A percentile compares a stretch with the other conserved stretches of the same genome.
Conservation (phyloP, 2,888 invertebrate species). For the Mythimna vitellina region DNA sequence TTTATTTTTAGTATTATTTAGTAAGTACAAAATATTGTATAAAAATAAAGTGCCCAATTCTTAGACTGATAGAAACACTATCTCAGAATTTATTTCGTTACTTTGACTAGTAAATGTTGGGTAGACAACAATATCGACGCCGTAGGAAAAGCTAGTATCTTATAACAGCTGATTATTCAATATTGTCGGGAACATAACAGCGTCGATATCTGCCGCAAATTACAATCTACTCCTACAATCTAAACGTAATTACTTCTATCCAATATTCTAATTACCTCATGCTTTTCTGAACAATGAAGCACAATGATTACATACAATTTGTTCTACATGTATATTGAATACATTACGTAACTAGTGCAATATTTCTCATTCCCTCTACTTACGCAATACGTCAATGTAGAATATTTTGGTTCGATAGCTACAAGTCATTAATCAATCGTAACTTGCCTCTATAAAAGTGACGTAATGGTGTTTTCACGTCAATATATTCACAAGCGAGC, state of each 20-base stretch:
- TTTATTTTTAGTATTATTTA: no score
- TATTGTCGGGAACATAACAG: conserved; percentile 9
- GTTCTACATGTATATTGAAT: conserved; percentile 51
- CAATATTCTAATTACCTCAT: conserved; percentile 55
- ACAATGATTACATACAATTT: conserved; percentile 48
- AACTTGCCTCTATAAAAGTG: conserved; percentile 77
- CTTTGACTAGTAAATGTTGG: no score
- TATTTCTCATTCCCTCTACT: conserved; percentile 79
- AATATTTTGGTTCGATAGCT: conserved; percentile 63
- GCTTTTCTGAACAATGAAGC: conserved; percentile 55
- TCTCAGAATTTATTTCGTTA: no score
- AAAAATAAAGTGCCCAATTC: no score
- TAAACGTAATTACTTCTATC: conserved; percentile 44
- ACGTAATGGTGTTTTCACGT: conserved; percentile 72
- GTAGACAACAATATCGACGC: no score
- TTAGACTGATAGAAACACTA: no score
- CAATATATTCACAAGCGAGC: conserved; percentile 80
- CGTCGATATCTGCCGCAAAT: conserved; percentile 18
- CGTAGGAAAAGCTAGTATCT: no score
- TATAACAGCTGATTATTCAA: conserved; percentile 8
- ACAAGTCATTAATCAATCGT: conserved; percentile 68
- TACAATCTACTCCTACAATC: conserved; percentile 45
- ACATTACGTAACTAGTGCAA: conserved; percentile 61
- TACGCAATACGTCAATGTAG: conserved; percentile 61
- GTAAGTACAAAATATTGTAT: no score